phyloP scores from a whole-genome alignment of 1,140 invertebrate species.

The Theocolax elegans region DNA sequence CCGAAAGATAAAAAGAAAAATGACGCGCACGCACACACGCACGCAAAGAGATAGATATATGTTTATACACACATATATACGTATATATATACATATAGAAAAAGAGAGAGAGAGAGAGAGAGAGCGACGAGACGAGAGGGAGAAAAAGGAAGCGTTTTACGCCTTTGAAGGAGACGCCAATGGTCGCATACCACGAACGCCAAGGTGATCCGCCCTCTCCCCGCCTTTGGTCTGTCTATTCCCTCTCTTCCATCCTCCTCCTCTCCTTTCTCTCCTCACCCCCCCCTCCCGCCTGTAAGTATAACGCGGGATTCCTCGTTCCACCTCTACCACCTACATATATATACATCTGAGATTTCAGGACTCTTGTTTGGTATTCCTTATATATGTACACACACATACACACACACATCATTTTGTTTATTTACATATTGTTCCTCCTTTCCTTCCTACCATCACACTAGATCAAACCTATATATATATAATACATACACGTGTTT shows the following conservation, averaged over 20 bases:
- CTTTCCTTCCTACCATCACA: not conserved
- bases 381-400: no score
- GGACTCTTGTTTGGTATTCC: no score
- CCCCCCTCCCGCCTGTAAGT: not conserved
- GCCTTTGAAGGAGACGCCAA: slow-evolving; percentile 18
- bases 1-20: no score
- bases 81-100: no score
- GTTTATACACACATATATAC: no score
- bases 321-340: no score
- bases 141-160: not conserved
- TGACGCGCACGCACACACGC: no score
- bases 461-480: not conserved
- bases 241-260: not conserved
- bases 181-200: slow-evolving; percentile 62
- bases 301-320: not conserved
- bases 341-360: no score
- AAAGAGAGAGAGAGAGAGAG: slow-evolving; percentile 15
- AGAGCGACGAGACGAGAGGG: not conserved
- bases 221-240: slow-evolving; percentile 14
- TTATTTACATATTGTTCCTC: no score
- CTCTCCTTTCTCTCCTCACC: slow-evolving; percentile 12
- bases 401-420: no score
- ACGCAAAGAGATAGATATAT: no score
- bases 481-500: no score
- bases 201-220: slow-evolving; percentile 60